phyloP scores from a whole-genome alignment of 2,113 vertebrate species.

The Muntiacus muntjak region DNA sequence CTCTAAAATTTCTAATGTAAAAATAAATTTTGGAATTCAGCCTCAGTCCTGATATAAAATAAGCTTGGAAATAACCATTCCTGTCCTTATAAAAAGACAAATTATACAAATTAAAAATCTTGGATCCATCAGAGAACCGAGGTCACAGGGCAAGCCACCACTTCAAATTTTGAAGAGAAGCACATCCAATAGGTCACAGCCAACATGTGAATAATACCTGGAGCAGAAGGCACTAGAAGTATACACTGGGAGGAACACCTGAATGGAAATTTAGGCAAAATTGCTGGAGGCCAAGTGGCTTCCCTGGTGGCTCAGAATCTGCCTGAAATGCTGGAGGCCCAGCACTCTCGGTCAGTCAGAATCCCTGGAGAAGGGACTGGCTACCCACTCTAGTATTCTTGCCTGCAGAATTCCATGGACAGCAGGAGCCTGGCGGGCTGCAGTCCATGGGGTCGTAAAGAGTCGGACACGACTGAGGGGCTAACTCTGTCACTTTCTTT shows the following conservation, averaged over 20 bases:
- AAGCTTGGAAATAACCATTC: background rate
- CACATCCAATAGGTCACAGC: background rate
- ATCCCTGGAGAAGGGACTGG: background rate
- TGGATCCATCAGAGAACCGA: background rate
- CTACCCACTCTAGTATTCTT: background rate
- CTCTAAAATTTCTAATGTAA: background rate
- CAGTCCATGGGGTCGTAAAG: background rate
- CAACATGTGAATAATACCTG: background rate
- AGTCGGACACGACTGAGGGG: rapidly evolving
- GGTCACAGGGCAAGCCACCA: background rate
- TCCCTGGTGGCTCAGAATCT: background rate
- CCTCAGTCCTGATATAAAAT: background rate
- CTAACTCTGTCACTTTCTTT: background rate
- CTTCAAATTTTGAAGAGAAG: background rate
- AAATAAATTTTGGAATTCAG: background rate
- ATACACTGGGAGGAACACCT: background rate
- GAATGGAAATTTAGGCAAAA: background rate
- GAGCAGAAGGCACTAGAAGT: background rate
- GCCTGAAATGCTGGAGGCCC: background rate
- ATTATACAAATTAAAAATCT: background rate
- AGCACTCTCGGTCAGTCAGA: background rate
- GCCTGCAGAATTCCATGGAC: background rate
- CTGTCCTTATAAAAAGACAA: background rate
- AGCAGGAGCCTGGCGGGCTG: background rate
- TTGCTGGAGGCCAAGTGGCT: background rate